Percentiles rank a stretch among this genome's conserved stretches.
Evolutionary conservation across 2,113 vertebrate genomes (phyloP).

Genomic region (Daubentonia madagascariensis): DNA sequence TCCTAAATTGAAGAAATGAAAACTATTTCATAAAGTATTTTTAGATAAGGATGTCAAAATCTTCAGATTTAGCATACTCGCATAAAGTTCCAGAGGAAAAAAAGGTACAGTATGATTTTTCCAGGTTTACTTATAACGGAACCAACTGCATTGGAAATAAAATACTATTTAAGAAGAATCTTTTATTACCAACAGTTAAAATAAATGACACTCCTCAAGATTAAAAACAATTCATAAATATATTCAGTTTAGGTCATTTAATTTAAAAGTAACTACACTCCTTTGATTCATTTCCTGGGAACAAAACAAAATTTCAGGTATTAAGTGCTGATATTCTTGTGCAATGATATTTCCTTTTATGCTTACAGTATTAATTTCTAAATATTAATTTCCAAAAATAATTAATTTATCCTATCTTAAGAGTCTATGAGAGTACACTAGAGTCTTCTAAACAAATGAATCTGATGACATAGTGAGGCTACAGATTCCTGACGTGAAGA

Average conservation of each 20-base stretch:
- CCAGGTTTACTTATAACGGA: not conserved
- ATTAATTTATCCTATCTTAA: not conserved
- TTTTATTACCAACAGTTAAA: not conserved
- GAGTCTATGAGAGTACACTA: too few relatives aligned
- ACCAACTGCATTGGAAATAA: not conserved
- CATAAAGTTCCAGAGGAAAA: not conserved
- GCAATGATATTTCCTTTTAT: not conserved
- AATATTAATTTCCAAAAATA: not conserved
- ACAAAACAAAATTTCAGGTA: not conserved
- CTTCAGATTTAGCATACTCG: not conserved
- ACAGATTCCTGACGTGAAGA: not conserved
- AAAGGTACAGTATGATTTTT: not conserved
- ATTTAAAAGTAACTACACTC: not conserved
- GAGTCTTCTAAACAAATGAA: not conserved
- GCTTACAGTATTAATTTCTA: not conserved
- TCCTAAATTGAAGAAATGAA: slow-evolving; percentile 5
- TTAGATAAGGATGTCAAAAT: slow-evolving; percentile 18
- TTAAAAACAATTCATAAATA: not conserved
- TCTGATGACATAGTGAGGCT: too few relatives aligned
- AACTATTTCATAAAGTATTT: not conserved
- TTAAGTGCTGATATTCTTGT: not conserved
- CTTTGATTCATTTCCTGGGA: not conserved
- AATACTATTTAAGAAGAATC: not conserved
- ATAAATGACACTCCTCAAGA: not conserved
- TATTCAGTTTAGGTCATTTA: not conserved